Conservation (phyloP, 2,113 vertebrate species). For the Muntiacus reevesi region DNA sequence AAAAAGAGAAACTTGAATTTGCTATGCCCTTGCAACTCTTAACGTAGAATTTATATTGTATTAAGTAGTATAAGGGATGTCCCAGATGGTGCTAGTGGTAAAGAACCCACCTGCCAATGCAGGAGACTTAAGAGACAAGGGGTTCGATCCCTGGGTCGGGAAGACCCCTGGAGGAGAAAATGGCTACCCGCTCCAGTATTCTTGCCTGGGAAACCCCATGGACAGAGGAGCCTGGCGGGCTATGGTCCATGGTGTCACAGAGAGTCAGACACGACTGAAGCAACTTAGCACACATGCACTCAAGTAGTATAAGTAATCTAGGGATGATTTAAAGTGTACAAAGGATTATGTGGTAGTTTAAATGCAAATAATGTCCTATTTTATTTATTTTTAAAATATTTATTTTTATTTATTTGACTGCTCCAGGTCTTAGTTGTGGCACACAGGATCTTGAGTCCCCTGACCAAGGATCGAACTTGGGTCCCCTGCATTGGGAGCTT, state of each 20-base stretch:
- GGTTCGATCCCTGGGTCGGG: neutral
- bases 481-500: neutral
- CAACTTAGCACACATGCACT: neutral
- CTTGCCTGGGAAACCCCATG: neutral
- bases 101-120: neutral
- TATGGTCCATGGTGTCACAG: neutral
- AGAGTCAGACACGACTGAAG: neutral
- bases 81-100: neutral
- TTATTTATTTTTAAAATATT: neutral
- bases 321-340: neutral
- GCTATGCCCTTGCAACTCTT: neutral
- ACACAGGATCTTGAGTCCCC: neutral
- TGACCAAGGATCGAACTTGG: neutral
- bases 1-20: neutral
- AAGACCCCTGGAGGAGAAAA: neutral
- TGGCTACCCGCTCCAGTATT: neutral
- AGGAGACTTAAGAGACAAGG: neutral
- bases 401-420: neutral
- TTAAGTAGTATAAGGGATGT: neutral
- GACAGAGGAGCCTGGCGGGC: neutral
- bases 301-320: neutral
- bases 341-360: neutral
- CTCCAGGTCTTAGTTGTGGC: neutral
- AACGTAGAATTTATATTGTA: neutral
- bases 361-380: neutral